Percentiles rank a stretch among this genome's conserved stretches.
Conservation (phyloP, 2,888 invertebrate species). For the Eugnorisma glareosa region DNA sequence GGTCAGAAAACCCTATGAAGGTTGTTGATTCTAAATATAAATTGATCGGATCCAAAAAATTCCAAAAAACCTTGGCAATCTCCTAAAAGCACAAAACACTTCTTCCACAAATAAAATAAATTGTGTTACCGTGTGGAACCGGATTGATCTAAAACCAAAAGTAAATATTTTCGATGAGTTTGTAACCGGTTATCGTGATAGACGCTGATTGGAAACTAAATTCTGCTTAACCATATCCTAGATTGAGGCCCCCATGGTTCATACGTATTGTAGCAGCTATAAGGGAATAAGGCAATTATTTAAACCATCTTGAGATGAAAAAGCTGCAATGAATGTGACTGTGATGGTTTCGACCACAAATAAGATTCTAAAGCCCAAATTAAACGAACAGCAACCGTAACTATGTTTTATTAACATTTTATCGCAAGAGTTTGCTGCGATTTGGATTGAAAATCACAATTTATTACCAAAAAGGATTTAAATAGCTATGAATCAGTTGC, state of each 20-base stretch:
- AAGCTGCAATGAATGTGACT: not conserved
- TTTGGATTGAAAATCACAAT: not conserved
- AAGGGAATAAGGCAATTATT: not conserved
- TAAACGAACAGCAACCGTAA: not conserved
- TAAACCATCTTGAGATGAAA: not conserved
- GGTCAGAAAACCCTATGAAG: not conserved
- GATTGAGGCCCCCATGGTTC: constrained; percentile 22
- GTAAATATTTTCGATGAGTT: constrained; percentile 56
- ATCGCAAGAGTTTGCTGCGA: not conserved
- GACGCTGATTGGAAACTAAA: constrained; percentile 33
- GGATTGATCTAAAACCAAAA: constrained; percentile 53
- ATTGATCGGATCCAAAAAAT: not conserved
- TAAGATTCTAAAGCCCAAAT: not conserved
- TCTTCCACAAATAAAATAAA: constrained; percentile 22
- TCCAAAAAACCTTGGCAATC: constrained; percentile 14
- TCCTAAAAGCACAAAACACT: not conserved
- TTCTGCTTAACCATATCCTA: constrained; percentile 33
- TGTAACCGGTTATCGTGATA: constrained; percentile 52
- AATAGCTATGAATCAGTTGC: not conserved
- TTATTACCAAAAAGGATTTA: not conserved
- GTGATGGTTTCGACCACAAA: not conserved
- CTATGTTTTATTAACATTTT: not conserved
- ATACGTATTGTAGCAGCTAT: constrained; percentile 2
- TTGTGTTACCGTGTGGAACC: constrained; percentile 41
- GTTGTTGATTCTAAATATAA: not conserved